Conservation (phyloP, 2,797 vertebrate species). For the Valencia hispanica region DNA sequence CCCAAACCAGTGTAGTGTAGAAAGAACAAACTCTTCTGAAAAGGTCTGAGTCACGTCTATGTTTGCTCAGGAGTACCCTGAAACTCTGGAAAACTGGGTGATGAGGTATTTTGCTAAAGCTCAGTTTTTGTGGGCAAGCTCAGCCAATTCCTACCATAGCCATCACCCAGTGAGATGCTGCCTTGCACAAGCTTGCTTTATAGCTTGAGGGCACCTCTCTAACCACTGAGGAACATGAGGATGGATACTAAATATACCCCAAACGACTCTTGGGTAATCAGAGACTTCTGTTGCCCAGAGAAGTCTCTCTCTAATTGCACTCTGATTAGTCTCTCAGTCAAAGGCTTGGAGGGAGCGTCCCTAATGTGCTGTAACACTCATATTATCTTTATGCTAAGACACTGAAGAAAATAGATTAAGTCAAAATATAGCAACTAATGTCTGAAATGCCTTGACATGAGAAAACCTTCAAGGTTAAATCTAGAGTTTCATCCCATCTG, state of each 20-base stretch:
- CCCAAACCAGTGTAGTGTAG: too few relatives aligned
- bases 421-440: slow-evolving; percentile 26
- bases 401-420: slow-evolving; percentile 50
- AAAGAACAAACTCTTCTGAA: not conserved
- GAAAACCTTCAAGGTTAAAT: not conserved
- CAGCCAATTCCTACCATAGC: slow-evolving; percentile 40
- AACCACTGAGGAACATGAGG: slow-evolving; percentile 61
- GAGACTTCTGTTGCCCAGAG: slow-evolving; percentile 77
- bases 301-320: slow-evolving; percentile 81
- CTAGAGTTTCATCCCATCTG: not conserved
- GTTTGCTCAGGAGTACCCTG: not conserved
- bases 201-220: slow-evolving; percentile 59
- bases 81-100: not conserved
- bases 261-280: slow-evolving; percentile 84
- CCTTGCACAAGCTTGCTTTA: slow-evolving; percentile 45
- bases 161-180: slow-evolving; percentile 22
- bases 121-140: slow-evolving; percentile 18
- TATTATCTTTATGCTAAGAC: slow-evolving; percentile 52
- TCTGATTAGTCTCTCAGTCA: slow-evolving; percentile 76
- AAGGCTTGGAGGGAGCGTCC: slow-evolving; percentile 65
- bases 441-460: slow-evolving; percentile 4
- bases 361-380: slow-evolving; percentile 68
- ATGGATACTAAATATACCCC: slow-evolving; percentile 82
- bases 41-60: not conserved
- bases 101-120: slow-evolving; percentile 7